Percentiles rank a stretch among this genome's conserved stretches.
phyloP scores from a whole-genome alignment of 2,113 vertebrate genomes.

The Pedetes capensis region DNA sequence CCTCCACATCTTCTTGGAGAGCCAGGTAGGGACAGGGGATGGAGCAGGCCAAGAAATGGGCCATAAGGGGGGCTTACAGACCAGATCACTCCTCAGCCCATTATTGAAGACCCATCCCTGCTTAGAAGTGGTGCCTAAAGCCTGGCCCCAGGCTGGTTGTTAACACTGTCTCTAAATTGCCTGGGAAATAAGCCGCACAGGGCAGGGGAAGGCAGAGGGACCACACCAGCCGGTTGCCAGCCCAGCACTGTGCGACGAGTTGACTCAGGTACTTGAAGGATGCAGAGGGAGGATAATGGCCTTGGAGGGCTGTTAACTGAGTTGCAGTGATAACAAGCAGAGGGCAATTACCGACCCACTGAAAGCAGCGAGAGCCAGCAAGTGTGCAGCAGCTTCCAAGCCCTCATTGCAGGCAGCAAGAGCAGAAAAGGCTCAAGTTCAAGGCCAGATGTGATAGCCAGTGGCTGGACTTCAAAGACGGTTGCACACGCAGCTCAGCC shows the following conservation, averaged over 20 bases:
- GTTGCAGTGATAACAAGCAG: not conserved
- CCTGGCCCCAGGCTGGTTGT: too few relatives aligned
- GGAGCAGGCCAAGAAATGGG: not conserved
- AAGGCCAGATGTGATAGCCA: not conserved
- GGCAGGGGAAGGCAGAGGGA: not conserved
- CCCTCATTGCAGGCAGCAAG: not conserved
- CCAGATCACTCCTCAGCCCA: rapidly evolving
- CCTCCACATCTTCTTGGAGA: not conserved
- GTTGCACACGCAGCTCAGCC: not conserved
- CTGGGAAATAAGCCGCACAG: not conserved
- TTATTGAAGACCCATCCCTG: not conserved
- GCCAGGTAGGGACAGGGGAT: not conserved
- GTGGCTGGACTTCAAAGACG: too few relatives aligned
- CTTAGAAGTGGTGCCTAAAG: not conserved
- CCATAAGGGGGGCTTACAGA: not conserved
- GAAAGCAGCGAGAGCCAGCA: not conserved
- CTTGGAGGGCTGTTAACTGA: not conserved
- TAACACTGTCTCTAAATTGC: too few relatives aligned
- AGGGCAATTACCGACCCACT: not conserved
- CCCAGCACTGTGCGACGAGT: not conserved
- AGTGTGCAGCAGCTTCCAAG: not conserved
- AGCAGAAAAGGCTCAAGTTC: not conserved
- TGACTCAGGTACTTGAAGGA: too few relatives aligned
- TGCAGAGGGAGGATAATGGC: not conserved
- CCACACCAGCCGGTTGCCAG: rapidly evolving